phyloP scores from a whole-genome alignment of 2,888 invertebrate species.

The Agrenia bidenticulata region DNA sequence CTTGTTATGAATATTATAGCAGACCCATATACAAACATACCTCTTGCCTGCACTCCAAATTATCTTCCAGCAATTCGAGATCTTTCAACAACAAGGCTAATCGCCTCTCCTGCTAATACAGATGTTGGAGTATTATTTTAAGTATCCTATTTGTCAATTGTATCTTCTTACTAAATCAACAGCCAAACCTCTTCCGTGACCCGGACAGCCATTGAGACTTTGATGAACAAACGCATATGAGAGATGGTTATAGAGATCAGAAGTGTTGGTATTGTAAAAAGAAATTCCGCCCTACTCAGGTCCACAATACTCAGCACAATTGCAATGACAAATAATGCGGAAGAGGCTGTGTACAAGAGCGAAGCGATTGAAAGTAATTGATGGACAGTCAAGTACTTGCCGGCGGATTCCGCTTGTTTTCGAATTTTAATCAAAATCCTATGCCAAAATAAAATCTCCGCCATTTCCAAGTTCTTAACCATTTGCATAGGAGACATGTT shows the following conservation, averaged over 20 bases:
- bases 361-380: background rate
- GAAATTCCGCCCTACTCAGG: background rate
- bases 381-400: background rate
- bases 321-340: background rate
- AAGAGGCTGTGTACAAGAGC: background rate
- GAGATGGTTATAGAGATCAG: background rate
- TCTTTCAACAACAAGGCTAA: too few relatives aligned
- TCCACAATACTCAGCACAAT: background rate
- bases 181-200: conserved; percentile 1
- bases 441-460: background rate
- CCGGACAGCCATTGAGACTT: background rate
- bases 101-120: too few relatives aligned
- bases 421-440: background rate
- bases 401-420: background rate
- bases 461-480: background rate
- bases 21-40: too few relatives aligned
- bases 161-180: too few relatives aligned
- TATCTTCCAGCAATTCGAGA: background rate
- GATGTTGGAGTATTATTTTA: too few relatives aligned
- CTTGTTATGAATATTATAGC: too few relatives aligned
- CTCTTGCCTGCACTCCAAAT: background rate
- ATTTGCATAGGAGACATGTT: background rate
- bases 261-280: background rate
- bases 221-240: background rate
- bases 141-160: too few relatives aligned